These are phyloP conservation scores for Pantherophis vulpinus DNA, from an alignment of 2,797 vertebrate species.

Conservation along the genomic window DNA sequence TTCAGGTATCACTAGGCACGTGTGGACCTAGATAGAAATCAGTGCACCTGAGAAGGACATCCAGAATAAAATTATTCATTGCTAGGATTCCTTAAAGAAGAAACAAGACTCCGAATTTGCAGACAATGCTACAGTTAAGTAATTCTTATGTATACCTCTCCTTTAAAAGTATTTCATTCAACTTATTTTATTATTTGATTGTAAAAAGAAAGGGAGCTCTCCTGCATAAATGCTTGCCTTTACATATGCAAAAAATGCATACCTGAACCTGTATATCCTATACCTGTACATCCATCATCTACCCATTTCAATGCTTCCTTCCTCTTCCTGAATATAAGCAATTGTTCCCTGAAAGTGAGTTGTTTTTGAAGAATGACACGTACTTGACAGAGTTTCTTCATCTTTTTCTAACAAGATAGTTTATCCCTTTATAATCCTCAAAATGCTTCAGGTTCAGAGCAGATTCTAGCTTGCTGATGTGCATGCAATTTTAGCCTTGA, in stretches of 20 bases:
- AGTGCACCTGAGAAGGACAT: not conserved
- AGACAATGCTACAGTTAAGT: not conserved
- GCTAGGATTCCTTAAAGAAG: not conserved
- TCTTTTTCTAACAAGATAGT: constrained; percentile 18
- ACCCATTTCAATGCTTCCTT: not conserved
- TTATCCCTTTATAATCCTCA: constrained; percentile 7
- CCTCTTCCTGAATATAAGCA: not conserved
- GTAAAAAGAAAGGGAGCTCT: not conserved
- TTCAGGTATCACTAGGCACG: not conserved
- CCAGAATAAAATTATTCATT: not conserved
- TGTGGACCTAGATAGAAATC: not conserved
- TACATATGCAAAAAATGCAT: not conserved
- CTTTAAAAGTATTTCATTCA: not conserved
- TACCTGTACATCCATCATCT: not conserved
- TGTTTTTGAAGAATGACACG: constrained; percentile 25
- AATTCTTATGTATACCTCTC: not conserved
- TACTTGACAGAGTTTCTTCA: constrained; percentile 21
- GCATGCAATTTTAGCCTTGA: not conserved
- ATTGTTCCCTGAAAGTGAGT: constrained; percentile 1
- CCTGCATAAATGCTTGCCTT: not conserved
- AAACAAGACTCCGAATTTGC: not conserved
- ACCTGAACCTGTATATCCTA: not conserved
- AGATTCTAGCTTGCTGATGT: not conserved
- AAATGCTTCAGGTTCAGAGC: constrained; percentile 16
- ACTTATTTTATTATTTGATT: not conserved